These are phyloP conservation scores for Zaprionus africanus DNA, from an alignment of 1,140 invertebrate species.

Conservation along the genomic window DNA sequence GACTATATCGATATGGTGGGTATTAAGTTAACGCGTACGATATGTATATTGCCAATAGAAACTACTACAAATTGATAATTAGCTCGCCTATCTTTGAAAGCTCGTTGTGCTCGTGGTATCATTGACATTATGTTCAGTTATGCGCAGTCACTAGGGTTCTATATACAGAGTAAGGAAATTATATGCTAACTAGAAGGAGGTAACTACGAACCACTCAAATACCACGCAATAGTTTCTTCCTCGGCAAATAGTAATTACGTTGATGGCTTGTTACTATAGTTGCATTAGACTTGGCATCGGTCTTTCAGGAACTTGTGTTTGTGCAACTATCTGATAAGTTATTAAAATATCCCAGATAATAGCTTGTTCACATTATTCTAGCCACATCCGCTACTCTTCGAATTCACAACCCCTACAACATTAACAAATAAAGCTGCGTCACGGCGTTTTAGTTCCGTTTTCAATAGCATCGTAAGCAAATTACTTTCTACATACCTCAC, in stretches of 20 bases:
- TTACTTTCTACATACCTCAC: neutral
- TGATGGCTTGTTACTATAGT: neutral
- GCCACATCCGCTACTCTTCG: too few species aligned
- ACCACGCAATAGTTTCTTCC: neutral
- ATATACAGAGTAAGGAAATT: neutral
- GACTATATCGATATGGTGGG: too few species aligned
- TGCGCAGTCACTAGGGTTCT: neutral
- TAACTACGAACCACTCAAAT: neutral
- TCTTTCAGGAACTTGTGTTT: neutral
- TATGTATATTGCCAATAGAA: too few species aligned
- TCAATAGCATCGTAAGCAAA: neutral
- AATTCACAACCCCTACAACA: too few species aligned
- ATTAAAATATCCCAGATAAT: too few species aligned
- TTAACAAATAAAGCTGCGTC: neutral
- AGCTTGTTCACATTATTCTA: too few species aligned
- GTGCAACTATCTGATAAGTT: neutral
- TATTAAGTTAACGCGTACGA: too few species aligned
- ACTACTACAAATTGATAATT: too few species aligned
- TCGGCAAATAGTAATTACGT: neutral
- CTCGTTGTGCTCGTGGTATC: too few species aligned
- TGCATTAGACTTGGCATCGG: neutral
- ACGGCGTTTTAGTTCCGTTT: neutral
- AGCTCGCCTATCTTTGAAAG: too few species aligned
- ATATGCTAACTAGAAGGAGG: neutral
- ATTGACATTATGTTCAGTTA: neutral